Evolutionary conservation across 2,797 vertebrate species (phyloP).

Genomic region (Rhinichthys osculus): DNA sequence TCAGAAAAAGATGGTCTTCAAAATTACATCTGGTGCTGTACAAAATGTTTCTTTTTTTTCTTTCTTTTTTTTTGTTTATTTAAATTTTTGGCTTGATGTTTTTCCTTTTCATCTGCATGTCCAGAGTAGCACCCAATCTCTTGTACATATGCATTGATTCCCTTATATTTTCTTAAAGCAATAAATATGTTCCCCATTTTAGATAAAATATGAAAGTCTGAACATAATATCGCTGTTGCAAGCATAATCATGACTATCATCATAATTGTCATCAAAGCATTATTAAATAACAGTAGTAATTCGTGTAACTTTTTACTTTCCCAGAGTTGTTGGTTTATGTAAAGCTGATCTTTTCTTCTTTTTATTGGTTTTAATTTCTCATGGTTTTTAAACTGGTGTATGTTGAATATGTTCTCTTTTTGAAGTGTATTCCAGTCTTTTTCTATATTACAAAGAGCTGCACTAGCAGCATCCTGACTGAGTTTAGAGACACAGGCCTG

Average conservation of each 20-base stretch:
- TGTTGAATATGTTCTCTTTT: constrained; percentile 58
- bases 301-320: constrained; percentile 60
- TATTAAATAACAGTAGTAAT: constrained; percentile 55
- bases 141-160: constrained; percentile 64
- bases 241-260: constrained; percentile 61
- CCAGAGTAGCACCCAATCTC: constrained; percentile 70
- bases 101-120: constrained; percentile 57
- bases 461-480: constrained; percentile 59
- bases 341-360: constrained; percentile 64
- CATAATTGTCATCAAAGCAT: constrained; percentile 56
- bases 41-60: constrained; percentile 61
- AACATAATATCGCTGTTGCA: constrained; percentile 62
- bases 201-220: constrained; percentile 67
- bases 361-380: constrained; percentile 54
- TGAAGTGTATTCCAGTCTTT: constrained; percentile 61
- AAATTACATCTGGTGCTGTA: constrained; percentile 67
- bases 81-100: constrained; percentile 56
- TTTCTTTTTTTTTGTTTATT: constrained; percentile 24
- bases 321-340: constrained; percentile 70
- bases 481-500: constrained; percentile 66
- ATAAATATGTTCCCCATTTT: constrained; percentile 63
- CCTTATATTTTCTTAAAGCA: constrained; percentile 63
- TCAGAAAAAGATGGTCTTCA: constrained; percentile 68
- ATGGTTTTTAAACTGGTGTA: constrained; percentile 54
- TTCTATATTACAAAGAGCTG: constrained; percentile 67